A percentile compares a stretch with the other conserved stretches of the same genome.
These are phyloP conservation scores for Aythya baeri DNA, from an alignment of 2,113 vertebrate species.

Conservation along the genomic window DNA sequence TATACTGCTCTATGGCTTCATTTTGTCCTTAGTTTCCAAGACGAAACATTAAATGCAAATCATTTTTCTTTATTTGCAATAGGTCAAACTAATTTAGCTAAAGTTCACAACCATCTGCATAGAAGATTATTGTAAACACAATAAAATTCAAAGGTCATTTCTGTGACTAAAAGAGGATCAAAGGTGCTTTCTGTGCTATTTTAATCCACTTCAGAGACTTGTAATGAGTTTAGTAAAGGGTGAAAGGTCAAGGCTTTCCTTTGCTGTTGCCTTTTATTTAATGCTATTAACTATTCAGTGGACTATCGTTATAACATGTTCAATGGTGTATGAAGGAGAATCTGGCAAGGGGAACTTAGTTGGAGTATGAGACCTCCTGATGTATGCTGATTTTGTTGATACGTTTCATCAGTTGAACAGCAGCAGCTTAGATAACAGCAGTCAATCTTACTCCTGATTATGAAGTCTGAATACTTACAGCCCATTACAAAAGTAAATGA, in stretches of 20 bases:
- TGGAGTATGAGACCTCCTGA: neutral
- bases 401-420: conserved; percentile 26
- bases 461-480: neutral
- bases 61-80: conserved; percentile 46
- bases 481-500: neutral
- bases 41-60: conserved; percentile 58
- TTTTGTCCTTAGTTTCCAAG: conserved; percentile 50
- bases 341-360: neutral
- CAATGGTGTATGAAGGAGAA: conserved; percentile 57
- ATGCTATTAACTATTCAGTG: neutral
- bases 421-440: conserved; percentile 28
- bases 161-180: conserved; percentile 19
- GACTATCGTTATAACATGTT: conserved; percentile 1
- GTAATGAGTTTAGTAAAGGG: conserved; percentile 5
- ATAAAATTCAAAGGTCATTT: conserved; percentile 45
- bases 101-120: conserved; percentile 45
- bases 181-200: conserved; percentile 14
- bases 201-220: conserved; percentile 23
- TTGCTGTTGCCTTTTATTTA: neutral
- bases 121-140: conserved; percentile 53
- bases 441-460: conserved; percentile 32
- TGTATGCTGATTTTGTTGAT: conserved; percentile 61
- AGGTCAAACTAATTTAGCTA: conserved; percentile 64
- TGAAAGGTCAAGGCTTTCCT: conserved; percentile 20
- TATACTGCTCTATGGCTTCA: neutral